Evolutionary conservation across 2,797 vertebrate species (phyloP).

Genomic region (Cuniculus paca): DNA sequence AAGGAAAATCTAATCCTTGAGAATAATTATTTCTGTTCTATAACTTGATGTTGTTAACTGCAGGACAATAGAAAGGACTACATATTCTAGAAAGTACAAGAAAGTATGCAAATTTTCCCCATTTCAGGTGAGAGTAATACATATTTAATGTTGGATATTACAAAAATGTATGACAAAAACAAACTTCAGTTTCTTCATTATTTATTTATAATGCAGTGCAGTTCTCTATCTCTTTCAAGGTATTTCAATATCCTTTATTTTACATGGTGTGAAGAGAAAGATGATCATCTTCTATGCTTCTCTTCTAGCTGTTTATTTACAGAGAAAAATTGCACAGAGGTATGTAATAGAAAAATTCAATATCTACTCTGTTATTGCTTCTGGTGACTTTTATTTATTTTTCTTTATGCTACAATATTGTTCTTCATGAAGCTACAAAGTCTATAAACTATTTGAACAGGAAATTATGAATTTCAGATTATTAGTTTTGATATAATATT

Average conservation of each 20-base stretch:
- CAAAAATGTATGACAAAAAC: background rate
- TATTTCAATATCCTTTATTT: background rate
- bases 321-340: background rate
- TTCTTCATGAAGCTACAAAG: conserved; percentile 21
- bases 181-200: background rate
- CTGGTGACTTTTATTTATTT: conserved; percentile 46
- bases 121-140: background rate
- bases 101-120: background rate
- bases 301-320: conserved; percentile 33
- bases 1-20: background rate
- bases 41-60: background rate
- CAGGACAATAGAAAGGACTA: background rate
- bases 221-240: background rate
- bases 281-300: background rate
- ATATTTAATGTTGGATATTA: background rate
- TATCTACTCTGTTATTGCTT: conserved; percentile 5
- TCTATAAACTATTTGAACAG: conserved; percentile 23
- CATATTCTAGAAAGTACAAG: background rate
- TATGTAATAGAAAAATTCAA: conserved; percentile 40
- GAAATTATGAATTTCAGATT: conserved; percentile 59
- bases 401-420: background rate
- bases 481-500: conserved; percentile 56
- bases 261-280: background rate
- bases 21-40: background rate
- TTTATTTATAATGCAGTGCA: background rate